Percentiles rank a stretch among this genome's conserved stretches.
Conservation (phyloP, 23 tunicate genomes). For the Diplosoma virens region DNA sequence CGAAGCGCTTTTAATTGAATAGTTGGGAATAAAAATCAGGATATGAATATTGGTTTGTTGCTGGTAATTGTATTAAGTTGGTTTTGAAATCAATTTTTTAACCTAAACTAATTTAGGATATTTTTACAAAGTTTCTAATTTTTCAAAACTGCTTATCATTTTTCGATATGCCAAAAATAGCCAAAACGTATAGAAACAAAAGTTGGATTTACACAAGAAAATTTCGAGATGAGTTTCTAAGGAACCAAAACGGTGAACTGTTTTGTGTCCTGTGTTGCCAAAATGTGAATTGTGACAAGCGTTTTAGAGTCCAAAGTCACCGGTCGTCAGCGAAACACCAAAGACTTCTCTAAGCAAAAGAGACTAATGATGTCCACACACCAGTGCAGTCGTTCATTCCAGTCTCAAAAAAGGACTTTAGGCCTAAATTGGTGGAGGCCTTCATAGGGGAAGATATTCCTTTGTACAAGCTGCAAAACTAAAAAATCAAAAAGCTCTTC, state of each 20-base stretch:
- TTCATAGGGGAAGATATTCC: background rate
- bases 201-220: background rate
- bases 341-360: background rate
- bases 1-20: no score
- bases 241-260: constrained; percentile 10
- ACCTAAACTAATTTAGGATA: background rate
- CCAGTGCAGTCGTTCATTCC: background rate
- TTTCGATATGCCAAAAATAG: background rate
- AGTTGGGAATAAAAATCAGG: no score
- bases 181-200: background rate
- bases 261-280: constrained; percentile 31
- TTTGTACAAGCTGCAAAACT: constrained; percentile 9
- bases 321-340: constrained; percentile 21
- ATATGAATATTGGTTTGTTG: no score
- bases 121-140: background rate
- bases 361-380: background rate
- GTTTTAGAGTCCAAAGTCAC: no score
- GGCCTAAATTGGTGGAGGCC: constrained; percentile 11
- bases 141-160: background rate
- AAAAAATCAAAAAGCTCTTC: background rate
- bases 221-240: constrained; percentile 13
- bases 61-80: no score
- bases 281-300: constrained; percentile 28
- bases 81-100: background rate
- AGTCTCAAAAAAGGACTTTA: background rate